Percentiles rank a stretch among this genome's conserved stretches.
phyloP scores from a whole-genome alignment of 2,113 vertebrate species.

The Melospiza melodia region DNA sequence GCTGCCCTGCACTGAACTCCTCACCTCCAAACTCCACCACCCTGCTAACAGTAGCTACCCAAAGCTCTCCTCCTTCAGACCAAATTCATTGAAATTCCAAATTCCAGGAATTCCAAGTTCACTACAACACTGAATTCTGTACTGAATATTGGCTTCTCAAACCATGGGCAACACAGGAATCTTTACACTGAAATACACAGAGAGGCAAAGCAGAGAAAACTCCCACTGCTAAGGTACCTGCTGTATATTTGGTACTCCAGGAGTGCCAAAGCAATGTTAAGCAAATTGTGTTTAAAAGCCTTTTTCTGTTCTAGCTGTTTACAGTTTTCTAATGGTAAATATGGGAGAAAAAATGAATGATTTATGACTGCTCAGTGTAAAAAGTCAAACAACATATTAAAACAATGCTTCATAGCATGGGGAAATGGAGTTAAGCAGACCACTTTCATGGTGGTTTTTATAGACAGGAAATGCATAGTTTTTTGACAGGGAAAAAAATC shows the following conservation, averaged over 20 bases:
- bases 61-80: neutral
- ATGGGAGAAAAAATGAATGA: neutral
- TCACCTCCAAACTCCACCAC: neutral
- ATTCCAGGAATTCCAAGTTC: neutral
- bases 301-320: constrained; percentile 5
- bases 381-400: constrained; percentile 50
- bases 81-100: neutral
- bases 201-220: neutral
- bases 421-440: constrained; percentile 18
- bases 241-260: neutral
- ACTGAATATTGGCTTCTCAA: neutral
- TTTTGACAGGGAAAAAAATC: neutral
- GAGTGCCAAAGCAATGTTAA: neutral
- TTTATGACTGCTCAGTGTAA: constrained; percentile 5
- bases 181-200: neutral
- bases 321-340: constrained; percentile 7
- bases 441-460: neutral
- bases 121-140: neutral
- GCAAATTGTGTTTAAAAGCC: neutral
- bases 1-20: neutral
- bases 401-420: constrained; percentile 12
- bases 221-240: neutral
- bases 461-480: neutral
- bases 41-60: neutral
- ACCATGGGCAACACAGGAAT: neutral